A percentile compares a stretch with the other conserved stretches of the same genome.
Evolutionary conservation across 2,113 vertebrate species (phyloP).

Genomic region (Menidia beryllina): DNA sequence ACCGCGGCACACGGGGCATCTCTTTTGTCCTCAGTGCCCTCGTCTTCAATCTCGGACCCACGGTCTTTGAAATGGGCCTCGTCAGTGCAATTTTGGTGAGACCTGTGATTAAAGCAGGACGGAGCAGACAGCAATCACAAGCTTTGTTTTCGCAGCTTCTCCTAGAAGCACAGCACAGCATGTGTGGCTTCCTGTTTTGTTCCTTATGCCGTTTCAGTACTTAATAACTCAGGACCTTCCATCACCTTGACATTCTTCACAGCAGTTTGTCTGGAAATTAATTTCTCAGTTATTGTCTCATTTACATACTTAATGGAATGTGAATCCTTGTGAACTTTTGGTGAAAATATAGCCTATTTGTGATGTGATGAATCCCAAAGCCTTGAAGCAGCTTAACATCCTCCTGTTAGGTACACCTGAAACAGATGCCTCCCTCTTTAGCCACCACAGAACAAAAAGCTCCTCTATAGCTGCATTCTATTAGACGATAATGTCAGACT

Average conservation of each 20-base stretch:
- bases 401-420: constrained; percentile 47
- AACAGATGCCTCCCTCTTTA: constrained; percentile 41
- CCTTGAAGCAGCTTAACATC: constrained; percentile 69
- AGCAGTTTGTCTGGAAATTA: constrained; percentile 62
- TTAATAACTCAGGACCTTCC: constrained; percentile 30
- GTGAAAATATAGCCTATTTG: constrained; percentile 61
- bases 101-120: constrained; percentile 1
- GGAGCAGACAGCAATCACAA: background rate
- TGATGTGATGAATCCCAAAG: constrained; percentile 62
- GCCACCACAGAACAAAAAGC: constrained; percentile 34
- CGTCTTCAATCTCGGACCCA: constrained; percentile 97
- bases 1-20: constrained; percentile 96
- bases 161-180: background rate
- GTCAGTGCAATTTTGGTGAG: constrained; percentile 94
- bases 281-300: constrained; percentile 61
- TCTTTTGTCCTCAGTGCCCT: constrained; percentile 96
- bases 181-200: constrained; percentile 11
- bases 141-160: background rate
- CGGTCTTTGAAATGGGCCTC: constrained; percentile 92
- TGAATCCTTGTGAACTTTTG: constrained; percentile 63
- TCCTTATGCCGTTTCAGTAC: constrained; percentile 11
- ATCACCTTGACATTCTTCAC: constrained; percentile 51
- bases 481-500: constrained; percentile 56
- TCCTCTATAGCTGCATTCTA: constrained; percentile 50
- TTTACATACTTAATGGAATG: constrained; percentile 69